A percentile compares a stretch with the other conserved stretches of the same genome.
These are phyloP conservation scores for Diplolepis rosae DNA, from an alignment of 2,888 invertebrate genomes.

Conservation along the genomic window DNA sequence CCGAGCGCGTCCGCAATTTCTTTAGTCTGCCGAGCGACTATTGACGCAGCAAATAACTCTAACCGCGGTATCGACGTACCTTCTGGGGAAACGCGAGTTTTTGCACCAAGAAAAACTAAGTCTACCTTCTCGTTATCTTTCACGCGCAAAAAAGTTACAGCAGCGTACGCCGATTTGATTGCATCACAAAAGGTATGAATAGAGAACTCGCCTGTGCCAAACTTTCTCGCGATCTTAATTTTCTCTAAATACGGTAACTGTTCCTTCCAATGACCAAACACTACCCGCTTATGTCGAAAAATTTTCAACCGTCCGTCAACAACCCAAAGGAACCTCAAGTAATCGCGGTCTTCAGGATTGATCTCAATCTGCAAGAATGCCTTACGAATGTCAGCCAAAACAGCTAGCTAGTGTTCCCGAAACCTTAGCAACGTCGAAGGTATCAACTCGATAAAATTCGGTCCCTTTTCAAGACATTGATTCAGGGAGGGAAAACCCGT, in stretches of 20 bases:
- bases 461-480: constrained; percentile 50
- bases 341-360: constrained; percentile 45
- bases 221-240: no score
- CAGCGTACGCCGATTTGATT: no score
- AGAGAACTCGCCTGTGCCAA: no score
- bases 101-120: constrained; percentile 51
- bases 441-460: constrained; percentile 50
- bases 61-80: no score
- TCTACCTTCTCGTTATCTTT: neutral
- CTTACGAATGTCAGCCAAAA: constrained; percentile 47
- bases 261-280: constrained; percentile 59
- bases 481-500: constrained; percentile 53
- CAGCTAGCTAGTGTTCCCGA: constrained; percentile 43
- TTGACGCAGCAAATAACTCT: constrained; percentile 57
- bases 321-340: constrained; percentile 53
- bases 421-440: constrained; percentile 46
- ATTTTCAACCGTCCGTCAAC: constrained; percentile 34
- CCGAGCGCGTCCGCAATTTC: constrained; percentile 28
- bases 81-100: constrained; percentile 58
- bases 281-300: constrained; percentile 49
- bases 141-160: constrained; percentile 43
- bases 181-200: no score
- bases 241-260: constrained; percentile 52
- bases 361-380: constrained; percentile 51
- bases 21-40: constrained; percentile 50